Base-by-base conservation (phyloP, 1,140 invertebrate genomes). In the Apolygus lucorum region DNA sequence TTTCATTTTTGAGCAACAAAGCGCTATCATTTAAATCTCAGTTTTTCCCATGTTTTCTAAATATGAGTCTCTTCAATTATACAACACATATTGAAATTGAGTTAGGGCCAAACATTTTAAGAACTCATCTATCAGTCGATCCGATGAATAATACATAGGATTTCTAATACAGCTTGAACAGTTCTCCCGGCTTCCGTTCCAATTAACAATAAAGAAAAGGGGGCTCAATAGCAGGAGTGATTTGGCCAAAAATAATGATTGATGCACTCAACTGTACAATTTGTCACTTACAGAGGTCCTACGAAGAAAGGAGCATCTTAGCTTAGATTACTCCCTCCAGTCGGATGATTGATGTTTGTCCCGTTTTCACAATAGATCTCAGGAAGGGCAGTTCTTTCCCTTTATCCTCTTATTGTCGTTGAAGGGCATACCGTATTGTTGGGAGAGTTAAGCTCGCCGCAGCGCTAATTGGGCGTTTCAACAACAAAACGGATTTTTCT, bases 191-290 rank as follows among this genome's bases (percentile, higher is more conserved):
- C 17, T 8, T 42, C 34, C 4, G 34, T 22, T 22, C 54, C 54
- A 59, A 59, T 59, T 59, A 59, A 59, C n/a, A n/a, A n/a, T n/a
- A 59, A 59, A 17, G 8, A 4, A 22, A 59, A 17, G 54, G 54
- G 22, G 22, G 22, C 8, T 21, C 4, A 11, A 4, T 8, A 59
- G 22, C 54, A 59, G 22, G 54, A 59, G 54, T 59, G 54, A 59
- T 59, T 59, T 59, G 54, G 13, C 54, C 54, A 59, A 59, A 59
- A 59, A 59, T 59, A 59, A 59, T 59, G 54, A 59, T 59, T 59
- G 54, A 59, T 59, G 54, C 54, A 59, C 54, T 59, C 22, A 4
- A 21, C 54, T 21, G 54, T 24, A 11, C 54, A 59, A 59, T 59
- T 59, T 59, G 54, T 59, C 54, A 59, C 54, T 59, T 21, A 59